Base-by-base conservation (phyloP, 2,113 vertebrate species). In the Lophura nycthemera region DNA sequence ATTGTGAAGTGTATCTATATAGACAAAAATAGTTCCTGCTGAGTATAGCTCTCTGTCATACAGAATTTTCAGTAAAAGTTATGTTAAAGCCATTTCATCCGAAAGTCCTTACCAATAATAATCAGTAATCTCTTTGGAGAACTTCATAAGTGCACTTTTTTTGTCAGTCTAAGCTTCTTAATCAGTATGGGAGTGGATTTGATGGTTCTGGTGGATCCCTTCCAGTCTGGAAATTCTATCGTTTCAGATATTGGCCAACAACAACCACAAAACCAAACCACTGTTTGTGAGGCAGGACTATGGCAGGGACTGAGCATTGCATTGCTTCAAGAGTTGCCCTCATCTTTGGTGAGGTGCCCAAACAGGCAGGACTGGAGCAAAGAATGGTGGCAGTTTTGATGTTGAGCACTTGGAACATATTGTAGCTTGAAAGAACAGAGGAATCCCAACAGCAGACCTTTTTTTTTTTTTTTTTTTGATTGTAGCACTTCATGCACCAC, bases 291-390 rank as follows among this genome's bases (percentile, higher is more conserved):
- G 79, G 78, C 45, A 45, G 3, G 2, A 11, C 43, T 42, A 8
- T 7, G 50, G 63, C 63, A 65, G 73, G 81, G 69, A 2, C 66
- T 40, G 90, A 48, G 38, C 79, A 4, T 6, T 71, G 69, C 75
- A 76, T 67, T 47, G 70, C 65, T 34, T 88, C 86, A 42, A 10
- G 80, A 48, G 57, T 13, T 4, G 7, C 78, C 88, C 14, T 79
- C 87, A 67, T 66, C 86, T 45, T n/a, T 71, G 87, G 76, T 56
- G 27, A 48, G n/a, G 43, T 9, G 84, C 90, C 83, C 91, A 67
- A 74, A 50, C 0, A 66, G 90, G 66, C 77, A 24, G 3, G 21
- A 29, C 61, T 81, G 69, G 38, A 86, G 84, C 65, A 78, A 38
- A 76, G 73, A 80, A 40, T 81, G 36, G 87, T 7, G 83, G 30